These are phyloP conservation scores for Calameuta idolon DNA, from an alignment of 2,888 invertebrate species.

Conservation along the genomic window DNA sequence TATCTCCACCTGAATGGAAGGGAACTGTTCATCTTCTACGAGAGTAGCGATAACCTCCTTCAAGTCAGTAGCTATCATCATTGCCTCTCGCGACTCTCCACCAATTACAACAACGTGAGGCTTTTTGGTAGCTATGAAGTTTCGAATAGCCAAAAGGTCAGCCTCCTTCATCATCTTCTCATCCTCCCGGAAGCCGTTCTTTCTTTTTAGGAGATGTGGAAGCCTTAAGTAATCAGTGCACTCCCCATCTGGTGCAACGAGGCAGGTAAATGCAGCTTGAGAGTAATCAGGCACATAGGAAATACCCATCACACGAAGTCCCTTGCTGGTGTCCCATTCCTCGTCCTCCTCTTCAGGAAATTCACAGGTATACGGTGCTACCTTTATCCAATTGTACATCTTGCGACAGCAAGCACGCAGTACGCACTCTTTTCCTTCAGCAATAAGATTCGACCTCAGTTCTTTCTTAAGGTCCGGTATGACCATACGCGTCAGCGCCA, in stretches of 20 bases:
- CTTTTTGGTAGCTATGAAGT: constrained; percentile 89
- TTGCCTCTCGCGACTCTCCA: constrained; percentile 90
- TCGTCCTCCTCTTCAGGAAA: constrained; percentile 89
- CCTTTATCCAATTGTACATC: constrained; percentile 90
- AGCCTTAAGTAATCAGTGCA: constrained; percentile 91
- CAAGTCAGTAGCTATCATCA: constrained; percentile 84
- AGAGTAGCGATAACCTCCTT: constrained; percentile 80
- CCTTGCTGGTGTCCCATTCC: constrained; percentile 89
- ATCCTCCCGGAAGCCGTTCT: constrained; percentile 77
- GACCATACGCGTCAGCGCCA: constrained; percentile 88
- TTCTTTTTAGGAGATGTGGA: constrained; percentile 86
- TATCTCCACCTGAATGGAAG: constrained; percentile 88
- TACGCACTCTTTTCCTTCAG: constrained; percentile 90
- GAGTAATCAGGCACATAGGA: constrained; percentile 88
- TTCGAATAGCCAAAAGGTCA: constrained; percentile 77
- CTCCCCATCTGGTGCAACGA: constrained; percentile 91
- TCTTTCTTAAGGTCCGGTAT: constrained; percentile 92
- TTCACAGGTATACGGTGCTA: constrained; percentile 83
- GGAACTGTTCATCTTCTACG: constrained; percentile 87
- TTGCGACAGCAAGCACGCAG: constrained; percentile 87
- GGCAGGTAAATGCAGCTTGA: constrained; percentile 88
- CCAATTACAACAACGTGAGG: constrained; percentile 94
- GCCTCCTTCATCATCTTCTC: constrained; percentile 77
- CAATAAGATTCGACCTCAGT: constrained; percentile 80
- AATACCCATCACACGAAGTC: constrained; percentile 87